Percentiles rank a stretch among this genome's conserved stretches.
Evolutionary conservation across 2,113 vertebrate genomes (phyloP).

Genomic region (Caretta caretta): DNA sequence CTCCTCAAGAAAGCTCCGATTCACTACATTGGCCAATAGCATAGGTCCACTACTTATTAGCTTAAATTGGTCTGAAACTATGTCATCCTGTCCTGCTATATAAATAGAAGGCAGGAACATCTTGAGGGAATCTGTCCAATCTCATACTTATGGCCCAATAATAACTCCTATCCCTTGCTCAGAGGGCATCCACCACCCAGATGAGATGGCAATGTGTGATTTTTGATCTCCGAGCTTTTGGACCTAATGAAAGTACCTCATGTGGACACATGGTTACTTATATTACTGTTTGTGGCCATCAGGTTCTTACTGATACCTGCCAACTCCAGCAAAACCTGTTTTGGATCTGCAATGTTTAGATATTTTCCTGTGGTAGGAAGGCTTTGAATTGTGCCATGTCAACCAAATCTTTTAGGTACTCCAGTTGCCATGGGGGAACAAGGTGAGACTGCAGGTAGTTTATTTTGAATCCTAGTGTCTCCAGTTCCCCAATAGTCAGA

Average conservation of each 20-base stretch:
- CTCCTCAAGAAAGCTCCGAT: background rate
- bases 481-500: background rate
- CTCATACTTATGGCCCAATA: background rate
- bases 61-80: background rate
- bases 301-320: background rate
- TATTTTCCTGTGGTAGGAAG: background rate
- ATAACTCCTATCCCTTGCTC: background rate
- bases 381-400: background rate
- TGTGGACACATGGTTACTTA: background rate
- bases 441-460: background rate
- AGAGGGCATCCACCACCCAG: background rate
- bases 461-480: background rate
- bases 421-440: background rate
- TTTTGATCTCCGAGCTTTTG: background rate
- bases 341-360: background rate
- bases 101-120: background rate
- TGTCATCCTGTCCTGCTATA: background rate
- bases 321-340: background rate
- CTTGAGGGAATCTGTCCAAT: background rate
- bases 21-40: background rate
- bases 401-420: background rate
- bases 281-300: background rate
- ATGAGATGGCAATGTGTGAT: too few relatives aligned
- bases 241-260: background rate
- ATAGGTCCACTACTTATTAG: background rate